A percentile compares a stretch with the other conserved stretches of the same genome.
Conservation (phyloP, 2,797 vertebrate species). For the Hapalemur alaotrensis region DNA sequence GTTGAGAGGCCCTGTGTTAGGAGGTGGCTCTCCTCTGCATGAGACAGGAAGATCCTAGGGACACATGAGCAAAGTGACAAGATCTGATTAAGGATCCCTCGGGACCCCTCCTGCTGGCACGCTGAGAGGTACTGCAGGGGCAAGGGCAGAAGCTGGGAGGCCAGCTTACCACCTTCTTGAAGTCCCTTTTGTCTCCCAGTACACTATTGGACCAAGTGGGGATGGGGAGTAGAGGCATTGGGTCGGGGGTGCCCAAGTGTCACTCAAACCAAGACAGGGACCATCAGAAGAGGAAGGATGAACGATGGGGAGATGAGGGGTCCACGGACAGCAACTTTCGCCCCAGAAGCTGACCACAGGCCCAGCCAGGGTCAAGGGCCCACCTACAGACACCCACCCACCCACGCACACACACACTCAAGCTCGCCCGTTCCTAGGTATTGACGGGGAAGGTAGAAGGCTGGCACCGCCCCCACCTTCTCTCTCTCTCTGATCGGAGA, state of each 20-base stretch:
- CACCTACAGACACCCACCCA: not conserved
- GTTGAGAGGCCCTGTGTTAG: not conserved
- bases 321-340: not conserved
- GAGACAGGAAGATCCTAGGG: not conserved
- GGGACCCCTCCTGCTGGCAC: not conserved
- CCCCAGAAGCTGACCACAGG: not conserved
- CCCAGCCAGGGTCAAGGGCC: not conserved
- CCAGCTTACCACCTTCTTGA: not conserved
- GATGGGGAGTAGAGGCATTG: not conserved
- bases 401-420: no score
- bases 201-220: not conserved
- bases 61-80: not conserved
- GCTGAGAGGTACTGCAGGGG: not conserved
- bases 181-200: not conserved
- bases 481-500: not conserved
- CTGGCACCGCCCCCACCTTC: not conserved
- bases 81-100: not conserved
- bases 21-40: not conserved
- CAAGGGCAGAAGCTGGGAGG: not conserved
- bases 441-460: not conserved
- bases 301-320: not conserved
- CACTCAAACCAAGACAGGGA: not conserved
- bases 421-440: accelerated
- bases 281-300: not conserved
- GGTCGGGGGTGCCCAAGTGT: not conserved